Conservation (phyloP, 2,113 vertebrate species). For the Ia io region DNA sequence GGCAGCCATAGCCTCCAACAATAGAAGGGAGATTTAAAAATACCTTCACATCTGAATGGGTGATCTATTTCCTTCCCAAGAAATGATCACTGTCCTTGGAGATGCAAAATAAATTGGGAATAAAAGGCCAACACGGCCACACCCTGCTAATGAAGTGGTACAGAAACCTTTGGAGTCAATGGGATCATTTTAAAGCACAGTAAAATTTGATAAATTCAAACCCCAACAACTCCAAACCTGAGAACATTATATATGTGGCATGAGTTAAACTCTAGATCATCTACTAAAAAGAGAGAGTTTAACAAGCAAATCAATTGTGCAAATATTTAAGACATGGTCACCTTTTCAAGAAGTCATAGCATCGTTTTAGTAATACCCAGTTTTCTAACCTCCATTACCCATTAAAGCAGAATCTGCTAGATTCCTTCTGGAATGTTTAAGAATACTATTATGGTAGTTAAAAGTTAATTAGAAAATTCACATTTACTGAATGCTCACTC, state of each 20-base stretch:
- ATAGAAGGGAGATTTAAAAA: neutral
- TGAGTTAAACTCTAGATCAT: neutral
- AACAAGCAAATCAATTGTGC: neutral
- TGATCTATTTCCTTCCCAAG: neutral
- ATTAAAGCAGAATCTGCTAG: neutral
- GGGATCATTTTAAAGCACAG: neutral
- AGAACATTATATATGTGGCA: neutral
- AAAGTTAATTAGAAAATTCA: neutral
- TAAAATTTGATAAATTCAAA: conserved; percentile 13
- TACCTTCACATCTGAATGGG: neutral
- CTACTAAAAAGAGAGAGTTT: neutral
- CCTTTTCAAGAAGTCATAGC: neutral
- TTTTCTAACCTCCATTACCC: neutral
- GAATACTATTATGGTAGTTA: neutral
- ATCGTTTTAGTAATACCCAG: neutral
- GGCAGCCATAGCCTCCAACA: neutral
- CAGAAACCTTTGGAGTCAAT: neutral
- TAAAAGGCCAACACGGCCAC: neutral
- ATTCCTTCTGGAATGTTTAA: neutral
- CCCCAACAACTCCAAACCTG: neutral
- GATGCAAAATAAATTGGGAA: neutral
- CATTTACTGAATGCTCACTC: neutral
- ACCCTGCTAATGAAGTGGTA: neutral
- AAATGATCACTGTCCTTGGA: neutral
- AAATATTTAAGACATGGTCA: neutral